Base-by-base conservation (phyloP, 2,888 invertebrate species). In the Chrysodeixis includens region DNA sequence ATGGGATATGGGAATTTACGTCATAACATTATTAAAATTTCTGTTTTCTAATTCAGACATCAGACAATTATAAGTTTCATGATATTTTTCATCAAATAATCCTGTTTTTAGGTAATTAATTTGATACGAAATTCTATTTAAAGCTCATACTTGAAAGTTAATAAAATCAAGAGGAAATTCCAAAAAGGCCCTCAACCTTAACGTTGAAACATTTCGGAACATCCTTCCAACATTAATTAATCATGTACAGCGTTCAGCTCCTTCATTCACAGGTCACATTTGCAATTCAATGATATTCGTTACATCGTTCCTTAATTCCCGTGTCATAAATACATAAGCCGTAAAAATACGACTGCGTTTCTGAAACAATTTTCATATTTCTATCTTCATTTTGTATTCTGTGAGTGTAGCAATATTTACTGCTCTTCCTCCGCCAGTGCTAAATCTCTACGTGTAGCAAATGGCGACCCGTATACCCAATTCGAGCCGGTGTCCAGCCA, bases 281-380 rank as follows among this genome's bases (percentile, higher is more conserved):
- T 72, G 60, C 78, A 73, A 77, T 77, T 62, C 74, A 74, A 74
- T 74, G 44, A 32, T 62, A 66, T 77, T 73, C 67, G 46, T 53
- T 62, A 57, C 60, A 57, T 55, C 62, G 53, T 62, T 46, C 56
- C 49, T 30, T 77, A 74, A 74, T 74, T 69, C 56, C 63, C 58
- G 54, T 62, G 60, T 58, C 63, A 78, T 79, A 79, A 76, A 71
- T 71, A 69, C 51, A 69, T 62, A 80, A 66, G 66, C 63, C 63
- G 55, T 78, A 76, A 75, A 75, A 76, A 70, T 75, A 71, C 49
- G 59, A 70, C 56, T 64, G 54, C 10, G 60, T 63, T 77, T 58
- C 73, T 40, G 66, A 79, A 78, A 77, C 78, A 78, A 80, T 80
- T 77, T 73, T 80, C 70, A 80, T 80, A 80, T 77, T 77, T 71